Conservation (phyloP, 2,113 vertebrate genomes). For the Gymnorhina tibicen region DNA sequence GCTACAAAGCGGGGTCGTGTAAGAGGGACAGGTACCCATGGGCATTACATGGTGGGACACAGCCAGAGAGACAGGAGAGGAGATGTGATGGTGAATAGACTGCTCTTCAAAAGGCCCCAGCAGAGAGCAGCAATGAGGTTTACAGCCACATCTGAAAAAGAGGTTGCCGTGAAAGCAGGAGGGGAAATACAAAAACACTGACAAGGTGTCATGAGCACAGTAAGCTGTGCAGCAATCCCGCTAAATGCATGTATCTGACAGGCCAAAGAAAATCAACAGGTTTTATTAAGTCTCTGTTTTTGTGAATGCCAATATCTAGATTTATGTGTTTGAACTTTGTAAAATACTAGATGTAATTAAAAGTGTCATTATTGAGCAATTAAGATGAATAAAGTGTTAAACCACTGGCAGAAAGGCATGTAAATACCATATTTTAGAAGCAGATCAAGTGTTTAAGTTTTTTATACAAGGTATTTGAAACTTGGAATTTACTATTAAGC, state of each 20-base stretch:
- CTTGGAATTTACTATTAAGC: background rate
- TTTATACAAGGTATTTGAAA: background rate
- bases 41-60: background rate
- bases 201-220: background rate
- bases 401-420: background rate
- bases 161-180: background rate
- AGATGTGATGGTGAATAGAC: background rate
- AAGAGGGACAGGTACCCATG: background rate
- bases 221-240: background rate
- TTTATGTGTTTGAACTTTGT: background rate
- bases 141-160: background rate
- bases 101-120: background rate
- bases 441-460: background rate
- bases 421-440: background rate
- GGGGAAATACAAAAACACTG: background rate
- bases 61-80: background rate
- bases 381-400: background rate
- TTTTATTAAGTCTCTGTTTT: background rate
- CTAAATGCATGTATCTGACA: background rate
- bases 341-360: background rate
- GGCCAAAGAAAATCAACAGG: background rate
- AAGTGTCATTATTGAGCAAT: background rate
- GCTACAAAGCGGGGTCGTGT: fast-evolving
- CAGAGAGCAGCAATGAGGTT: background rate
- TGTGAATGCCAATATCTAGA: background rate